phyloP scores from a whole-genome alignment of 2,113 vertebrate genomes.

The Micromys minutus region DNA sequence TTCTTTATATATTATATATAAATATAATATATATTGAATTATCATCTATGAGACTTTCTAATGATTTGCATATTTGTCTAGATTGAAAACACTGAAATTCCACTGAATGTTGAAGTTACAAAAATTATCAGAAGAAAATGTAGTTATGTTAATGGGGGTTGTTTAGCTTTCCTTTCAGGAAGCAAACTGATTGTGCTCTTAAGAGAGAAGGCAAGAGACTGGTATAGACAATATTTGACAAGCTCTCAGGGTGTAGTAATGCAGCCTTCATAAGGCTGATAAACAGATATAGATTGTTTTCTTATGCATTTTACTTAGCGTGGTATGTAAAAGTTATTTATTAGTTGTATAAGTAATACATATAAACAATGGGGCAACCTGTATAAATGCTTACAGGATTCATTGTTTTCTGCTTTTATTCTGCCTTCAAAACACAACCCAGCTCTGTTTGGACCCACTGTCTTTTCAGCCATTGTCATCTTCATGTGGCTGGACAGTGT shows the following conservation, averaged over 20 bases:
- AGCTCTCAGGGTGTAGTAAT: not conserved
- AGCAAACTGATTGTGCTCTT: not conserved
- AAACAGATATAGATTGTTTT: not conserved
- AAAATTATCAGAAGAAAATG: slow-evolving; percentile 38
- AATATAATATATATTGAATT: slow-evolving; percentile 19
- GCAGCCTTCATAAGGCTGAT: not conserved
- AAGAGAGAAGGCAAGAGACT: not conserved
- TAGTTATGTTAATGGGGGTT: slow-evolving; percentile 12
- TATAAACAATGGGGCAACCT: not conserved
- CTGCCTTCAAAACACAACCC: not conserved
- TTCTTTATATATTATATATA: too few relatives aligned
- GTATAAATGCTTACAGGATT: not conserved
- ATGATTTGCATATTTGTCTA: not conserved
- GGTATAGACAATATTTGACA: not conserved
- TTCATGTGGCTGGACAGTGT: not conserved
- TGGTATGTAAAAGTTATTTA: not conserved
- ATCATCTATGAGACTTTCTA: not conserved
- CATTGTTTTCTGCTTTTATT: not conserved
- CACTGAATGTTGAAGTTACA: slow-evolving; percentile 13
- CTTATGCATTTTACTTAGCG: slow-evolving; percentile 4
- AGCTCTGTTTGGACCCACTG: not conserved
- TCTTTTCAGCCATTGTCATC: not conserved
- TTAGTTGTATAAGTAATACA: not conserved
- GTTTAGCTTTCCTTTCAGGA: not conserved
- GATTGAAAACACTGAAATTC: not conserved